Base-by-base conservation (phyloP, 2,797 vertebrate genomes). In the Acomys russatus region DNA sequence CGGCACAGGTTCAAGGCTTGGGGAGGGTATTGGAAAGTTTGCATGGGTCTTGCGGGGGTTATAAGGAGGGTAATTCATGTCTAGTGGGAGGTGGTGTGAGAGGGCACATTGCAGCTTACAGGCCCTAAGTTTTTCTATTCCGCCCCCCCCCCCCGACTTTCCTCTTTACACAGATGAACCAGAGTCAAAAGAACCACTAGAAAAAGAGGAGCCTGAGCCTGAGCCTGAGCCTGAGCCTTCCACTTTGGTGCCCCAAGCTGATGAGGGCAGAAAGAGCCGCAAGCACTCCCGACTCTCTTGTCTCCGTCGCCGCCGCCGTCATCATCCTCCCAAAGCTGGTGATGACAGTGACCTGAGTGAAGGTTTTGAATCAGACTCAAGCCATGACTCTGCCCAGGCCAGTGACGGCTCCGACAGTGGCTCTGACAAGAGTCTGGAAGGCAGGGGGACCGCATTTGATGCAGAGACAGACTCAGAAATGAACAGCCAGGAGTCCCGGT, bases 401-500 rank as follows among this genome's bases (percentile, higher is more conserved):
- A 99, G 98, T 0, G 98, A 98, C 0, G 98, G 98, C 97, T 99
- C 99, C 0, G 99, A 99, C 22, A 99, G 99, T 0, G 99, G 98
- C 76, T 99, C 99, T 0, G 99, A 99, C 98, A 99, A 98, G 98
- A 99, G 98, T 4, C 98, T 99, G 0, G 99, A 99, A 92, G 99
- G 99, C 88, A 99, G 99, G 0, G 99, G 99, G 64, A 99, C 99
- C 0, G 99, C 99, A 3, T 99, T 99, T 3, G 99, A 99, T 28
- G 99, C 99, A 0, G 99, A 99, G 98, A 99, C 99, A 0, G 99
- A 99, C 92, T 99, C 99, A 0, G 99, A 99, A 97, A 99, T 99
- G 99, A 99, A 99, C 98, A 99, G 99, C 98, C 99, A 99, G 96
- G 99, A 99, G 96, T 99, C 99, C 0, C 99, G 99, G 1, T 99